phyloP scores from a whole-genome alignment of 2,113 vertebrate genomes.

The Prolemur simus region DNA sequence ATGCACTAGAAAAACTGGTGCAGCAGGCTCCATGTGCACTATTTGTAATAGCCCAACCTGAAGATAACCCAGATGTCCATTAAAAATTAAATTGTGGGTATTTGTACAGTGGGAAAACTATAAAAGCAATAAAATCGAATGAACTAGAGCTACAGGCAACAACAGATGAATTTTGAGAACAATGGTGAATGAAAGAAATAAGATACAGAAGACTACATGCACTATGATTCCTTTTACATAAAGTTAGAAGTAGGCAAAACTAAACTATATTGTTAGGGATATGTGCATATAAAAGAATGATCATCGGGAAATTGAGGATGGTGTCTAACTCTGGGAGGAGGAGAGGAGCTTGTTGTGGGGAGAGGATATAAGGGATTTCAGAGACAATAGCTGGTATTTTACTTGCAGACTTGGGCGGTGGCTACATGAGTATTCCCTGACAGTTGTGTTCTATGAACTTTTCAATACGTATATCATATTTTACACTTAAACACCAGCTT shows the following conservation, averaged over 20 bases:
- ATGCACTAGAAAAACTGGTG: background rate
- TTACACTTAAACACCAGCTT: background rate
- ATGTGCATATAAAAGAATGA: background rate
- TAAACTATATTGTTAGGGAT: background rate
- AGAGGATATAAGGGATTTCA: background rate
- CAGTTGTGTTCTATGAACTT: background rate
- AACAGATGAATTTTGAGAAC: slow-evolving; percentile 1
- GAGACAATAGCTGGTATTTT: background rate
- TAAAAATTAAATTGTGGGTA: background rate
- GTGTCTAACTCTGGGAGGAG: background rate
- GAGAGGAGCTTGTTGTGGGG: background rate
- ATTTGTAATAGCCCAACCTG: background rate
- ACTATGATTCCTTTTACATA: background rate
- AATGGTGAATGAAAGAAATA: background rate
- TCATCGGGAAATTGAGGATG: background rate
- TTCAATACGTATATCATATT: background rate
- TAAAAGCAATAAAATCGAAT: background rate
- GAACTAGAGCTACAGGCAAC: background rate
- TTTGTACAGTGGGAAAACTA: background rate
- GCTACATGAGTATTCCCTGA: background rate
- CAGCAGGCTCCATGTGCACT: background rate
- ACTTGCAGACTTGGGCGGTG: background rate
- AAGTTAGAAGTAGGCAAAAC: background rate
- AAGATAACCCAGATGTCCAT: background rate
- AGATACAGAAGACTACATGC: background rate